Base-by-base conservation (phyloP, 2,888 invertebrate species). In the Athalia rosae region DNA sequence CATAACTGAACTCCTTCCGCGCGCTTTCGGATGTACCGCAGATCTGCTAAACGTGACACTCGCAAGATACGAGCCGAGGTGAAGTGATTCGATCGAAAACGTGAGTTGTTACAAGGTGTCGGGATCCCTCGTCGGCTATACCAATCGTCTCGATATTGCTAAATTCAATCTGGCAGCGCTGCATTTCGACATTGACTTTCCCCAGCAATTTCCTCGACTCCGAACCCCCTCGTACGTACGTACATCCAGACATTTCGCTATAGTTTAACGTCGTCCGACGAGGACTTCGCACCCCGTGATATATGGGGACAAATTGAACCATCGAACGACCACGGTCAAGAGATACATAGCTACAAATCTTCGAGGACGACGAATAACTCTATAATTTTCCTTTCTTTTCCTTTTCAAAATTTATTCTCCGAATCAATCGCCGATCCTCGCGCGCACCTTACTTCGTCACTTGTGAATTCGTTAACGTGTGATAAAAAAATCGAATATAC, bases 171-270 rank as follows among this genome's bases (percentile, higher is more conserved):
- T 41, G 62, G 62, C 74, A 48, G 62, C 45, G 74, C 61, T 74
- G 74, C 74, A 74, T 48, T 62, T 59, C 74, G 48, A 74, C 74
- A 62, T 74, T 62, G 74, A 74, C 74, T 74, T 74, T 74, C 47
- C 47, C 62, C 74, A 48, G 48, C 74, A 61, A 74, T 74, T 74
- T 62, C 61, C 59, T 62, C 47, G 11, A 61, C 11, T 48, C 59
- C 28, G 28, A 28, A 53, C 3, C 41, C 67, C 50, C 48, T 15
- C 9, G 7, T 28, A 28, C 53, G 11, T 15, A 15, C 9, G 7
- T 28, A 28, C 53, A 11, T 15, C 67, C 43, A 56, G 71, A 58
- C 58, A 71, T 71, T 58, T 59, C n/a, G n/a, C 58, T 56, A 2
- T 1, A 71, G 71, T 71, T 71, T 13, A 13, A 7, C 61, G n/a